phyloP scores from a whole-genome alignment of 2,113 vertebrate species.

The Nanorana parkeri region DNA sequence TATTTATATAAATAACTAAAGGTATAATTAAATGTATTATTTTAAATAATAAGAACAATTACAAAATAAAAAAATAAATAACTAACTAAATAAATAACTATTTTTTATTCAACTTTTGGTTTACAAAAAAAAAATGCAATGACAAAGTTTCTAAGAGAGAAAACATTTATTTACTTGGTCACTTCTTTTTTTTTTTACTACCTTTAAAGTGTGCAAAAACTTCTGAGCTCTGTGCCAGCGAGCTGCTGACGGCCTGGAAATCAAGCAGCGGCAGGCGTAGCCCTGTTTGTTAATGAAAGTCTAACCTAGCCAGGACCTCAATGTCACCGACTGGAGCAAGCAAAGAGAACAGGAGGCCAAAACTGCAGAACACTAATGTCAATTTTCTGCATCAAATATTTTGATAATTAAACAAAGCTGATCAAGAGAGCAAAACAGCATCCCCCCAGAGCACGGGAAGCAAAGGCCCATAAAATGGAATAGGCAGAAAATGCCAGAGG shows the following conservation, averaged over 20 bases:
- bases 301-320: conserved; percentile 60
- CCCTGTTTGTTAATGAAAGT: conserved; percentile 61
- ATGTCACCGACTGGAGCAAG: conserved; percentile 65
- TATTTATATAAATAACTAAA: no score
- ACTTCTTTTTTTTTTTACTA: not conserved
- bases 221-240: conserved; percentile 42
- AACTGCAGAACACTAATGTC: conserved; percentile 78
- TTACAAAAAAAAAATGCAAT: no score
- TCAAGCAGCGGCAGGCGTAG: conserved; percentile 30
- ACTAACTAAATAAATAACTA: no score
- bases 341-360: conserved; percentile 63
- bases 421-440: conserved; percentile 79
- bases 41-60: no score
- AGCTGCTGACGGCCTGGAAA: not conserved
- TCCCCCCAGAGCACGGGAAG: conserved; percentile 80
- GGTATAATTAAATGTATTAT: no score
- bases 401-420: conserved; percentile 92
- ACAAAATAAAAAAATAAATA: no score
- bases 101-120: no score
- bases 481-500: conserved; percentile 77
- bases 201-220: not conserved
- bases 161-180: no score
- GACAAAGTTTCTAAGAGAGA: no score
- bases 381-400: conserved; percentile 94
- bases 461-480: conserved; percentile 83